Base-by-base conservation (phyloP, 2,113 vertebrate species). In the Naja naja region DNA sequence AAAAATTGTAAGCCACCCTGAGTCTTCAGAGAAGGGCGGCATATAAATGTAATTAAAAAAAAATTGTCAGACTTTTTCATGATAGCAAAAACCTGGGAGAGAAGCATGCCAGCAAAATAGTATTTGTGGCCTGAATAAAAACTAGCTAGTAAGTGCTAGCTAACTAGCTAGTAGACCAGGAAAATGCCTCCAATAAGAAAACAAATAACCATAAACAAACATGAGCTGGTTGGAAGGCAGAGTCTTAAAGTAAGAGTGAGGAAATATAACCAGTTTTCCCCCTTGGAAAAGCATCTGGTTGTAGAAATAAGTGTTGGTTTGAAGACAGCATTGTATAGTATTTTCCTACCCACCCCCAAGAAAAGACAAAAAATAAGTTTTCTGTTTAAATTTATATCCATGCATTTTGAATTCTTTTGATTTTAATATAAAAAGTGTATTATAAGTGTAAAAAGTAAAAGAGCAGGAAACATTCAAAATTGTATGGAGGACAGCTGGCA, bases 401-500 rank as follows among this genome's bases (percentile, higher is more conserved):
- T 2, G 22, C 23, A 45, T 91, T 93, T 88, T 23, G 93, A 96
- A 91, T 11, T 18, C 7, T 49, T 14, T 12, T 91, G 88, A 91
- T 90, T 95, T 95, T 95, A 94, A 9, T 74, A 94, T 6, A 86
- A 81, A 39, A 39, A 22, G 49, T 90, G n/a, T 34, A 20, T 0
- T 47, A 47, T 47, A 47, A 47, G 9, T 49, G 9, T 49, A 49
- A 49, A 49, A 49, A 49, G 49, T 49, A 49, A 49, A 49, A n/a
- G 34, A 16, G 1, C 87, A 25, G 89, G 39, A 5, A 81, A 1
- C 55, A 81, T 4, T 47, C 52, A 95, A 94, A 96, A 56, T 0
- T 93, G n/a, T 81, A 49, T 86, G 90, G 93, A 85, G n/a, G 85
- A 91, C 86, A 95, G 92, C 94, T 30, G 87, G 0, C 1, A 58